Conservation (phyloP, 2,797 vertebrate species). For the Meda fulgida region DNA sequence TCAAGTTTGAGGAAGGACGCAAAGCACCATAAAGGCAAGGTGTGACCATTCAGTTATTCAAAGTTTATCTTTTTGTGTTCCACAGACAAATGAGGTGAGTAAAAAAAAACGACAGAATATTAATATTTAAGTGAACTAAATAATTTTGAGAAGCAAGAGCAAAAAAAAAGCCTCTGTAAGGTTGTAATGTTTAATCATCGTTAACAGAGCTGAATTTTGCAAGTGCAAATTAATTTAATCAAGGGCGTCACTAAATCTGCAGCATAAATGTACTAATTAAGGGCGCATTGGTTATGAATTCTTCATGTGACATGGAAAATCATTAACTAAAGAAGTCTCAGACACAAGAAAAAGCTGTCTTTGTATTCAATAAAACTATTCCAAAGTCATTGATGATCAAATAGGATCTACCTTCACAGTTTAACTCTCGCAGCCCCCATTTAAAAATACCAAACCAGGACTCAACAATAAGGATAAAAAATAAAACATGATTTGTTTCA, state of each 20-base stretch:
- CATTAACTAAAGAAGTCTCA: constrained; percentile 23
- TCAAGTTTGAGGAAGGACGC: background rate
- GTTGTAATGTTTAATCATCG: constrained; percentile 45
- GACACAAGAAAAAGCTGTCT: background rate
- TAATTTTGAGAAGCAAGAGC: constrained; percentile 13
- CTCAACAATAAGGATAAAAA: background rate
- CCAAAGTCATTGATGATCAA: background rate
- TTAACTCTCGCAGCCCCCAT: background rate
- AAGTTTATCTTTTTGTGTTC: background rate
- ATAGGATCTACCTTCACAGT: background rate
- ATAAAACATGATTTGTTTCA: background rate
- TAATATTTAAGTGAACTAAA: background rate
- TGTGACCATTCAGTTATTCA: background rate
- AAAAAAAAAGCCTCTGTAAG: constrained; percentile 34
- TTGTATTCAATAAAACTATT: background rate
- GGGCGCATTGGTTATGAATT: constrained; percentile 37
- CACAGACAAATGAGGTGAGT: background rate
- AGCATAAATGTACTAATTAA: constrained; percentile 41
- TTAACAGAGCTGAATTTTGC: constrained; percentile 47
- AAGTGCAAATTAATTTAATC: constrained; percentile 51
- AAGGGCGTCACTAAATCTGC: constrained; percentile 40
- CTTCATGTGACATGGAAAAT: constrained; percentile 39
- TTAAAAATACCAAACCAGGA: constrained; percentile 1
- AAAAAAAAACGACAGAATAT: background rate
- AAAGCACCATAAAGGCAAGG: background rate